phyloP scores from a whole-genome alignment of 2,888 invertebrate species.

The Scaeva pyrastri region DNA sequence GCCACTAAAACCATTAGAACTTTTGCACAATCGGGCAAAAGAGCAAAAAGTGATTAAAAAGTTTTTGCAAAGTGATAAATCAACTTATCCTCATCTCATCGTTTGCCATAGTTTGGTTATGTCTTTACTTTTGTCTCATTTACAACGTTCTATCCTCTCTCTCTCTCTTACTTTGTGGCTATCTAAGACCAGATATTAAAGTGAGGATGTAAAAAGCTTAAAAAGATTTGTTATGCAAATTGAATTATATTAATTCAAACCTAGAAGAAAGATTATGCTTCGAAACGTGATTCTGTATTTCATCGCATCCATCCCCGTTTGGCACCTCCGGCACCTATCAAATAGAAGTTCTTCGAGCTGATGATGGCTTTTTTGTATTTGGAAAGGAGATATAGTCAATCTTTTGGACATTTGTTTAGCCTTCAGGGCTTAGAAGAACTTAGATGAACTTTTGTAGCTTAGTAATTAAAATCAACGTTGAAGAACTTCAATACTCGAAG shows the following conservation, averaged over 20 bases:
- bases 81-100: constrained; percentile 20
- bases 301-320: neutral
- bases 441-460: constrained; percentile 8
- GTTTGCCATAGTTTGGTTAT: neutral
- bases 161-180: neutral
- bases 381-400: constrained; percentile 9
- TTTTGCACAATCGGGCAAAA: neutral
- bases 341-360: constrained; percentile 3
- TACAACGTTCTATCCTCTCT: neutral
- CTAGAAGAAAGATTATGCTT: constrained; percentile 21
- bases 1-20: constrained; percentile 11
- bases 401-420: constrained; percentile 8
- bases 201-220: constrained; percentile 27
- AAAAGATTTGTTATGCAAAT: constrained; percentile 43
- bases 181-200: neutral
- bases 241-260: constrained; percentile 40
- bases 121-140: neutral
- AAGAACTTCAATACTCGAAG: constrained; percentile 16
- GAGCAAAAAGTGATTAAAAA: constrained; percentile 48
- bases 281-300: constrained; percentile 14
- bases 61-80: constrained; percentile 52
- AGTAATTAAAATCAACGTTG: constrained; percentile 31
- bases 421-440: neutral
- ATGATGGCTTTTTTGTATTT: neutral
- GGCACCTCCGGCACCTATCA: neutral